Evolutionary conservation across 1,140 invertebrate genomes (phyloP), one percentile per base, ranked within the genome.

Genomic region (Mamestra configurata): DNA sequence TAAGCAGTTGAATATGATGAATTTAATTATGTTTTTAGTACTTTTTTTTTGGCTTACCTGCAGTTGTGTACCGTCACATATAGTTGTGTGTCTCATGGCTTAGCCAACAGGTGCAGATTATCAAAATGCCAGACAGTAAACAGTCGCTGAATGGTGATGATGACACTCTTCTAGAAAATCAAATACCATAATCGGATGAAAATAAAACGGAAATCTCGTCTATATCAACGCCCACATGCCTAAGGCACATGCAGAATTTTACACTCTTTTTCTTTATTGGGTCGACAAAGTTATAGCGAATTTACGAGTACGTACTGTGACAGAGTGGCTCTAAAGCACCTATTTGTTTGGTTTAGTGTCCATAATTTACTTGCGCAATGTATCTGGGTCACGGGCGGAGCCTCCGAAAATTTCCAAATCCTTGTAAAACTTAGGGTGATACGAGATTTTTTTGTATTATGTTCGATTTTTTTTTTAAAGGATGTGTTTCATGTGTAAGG

Each of bases 311-410:
- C 57, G n/a, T 59, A 27, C 55, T 75, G 68, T 80, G 83, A 84
- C 80, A 77, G 66, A 80, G 78, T 72, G 57, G 61, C 77, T 81
- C 46, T 81, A 78, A 84, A 82, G 80, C 81, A 86, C 72, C 82
- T 79, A 86, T 86, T 86, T 82, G 82, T 84, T 73, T 82, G 83
- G 71, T 84, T 86, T 84, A 86, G 76, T 84, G 72, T 75, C 79
- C 57, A 82, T 84, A 86, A 84, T 86, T 86, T 84, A 83, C 79
- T 84, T 81, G 79, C 68, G 43, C 64, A 53, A 35, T 64, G 66
- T 77, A 73, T 61, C 27, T 78, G 68, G 79, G 79, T 80, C 79
- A 80, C 51, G 43, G 57, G 15, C 24, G 55, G 73, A 49, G n/a
- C n/a, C 49, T 76, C 64, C 4, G 57, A 61, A 15, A 46, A 49